Evolutionary conservation across 2,797 vertebrate genomes (phyloP), one percentile per base, ranked within the genome.

Genomic region (Fistularia tabacaria): DNA sequence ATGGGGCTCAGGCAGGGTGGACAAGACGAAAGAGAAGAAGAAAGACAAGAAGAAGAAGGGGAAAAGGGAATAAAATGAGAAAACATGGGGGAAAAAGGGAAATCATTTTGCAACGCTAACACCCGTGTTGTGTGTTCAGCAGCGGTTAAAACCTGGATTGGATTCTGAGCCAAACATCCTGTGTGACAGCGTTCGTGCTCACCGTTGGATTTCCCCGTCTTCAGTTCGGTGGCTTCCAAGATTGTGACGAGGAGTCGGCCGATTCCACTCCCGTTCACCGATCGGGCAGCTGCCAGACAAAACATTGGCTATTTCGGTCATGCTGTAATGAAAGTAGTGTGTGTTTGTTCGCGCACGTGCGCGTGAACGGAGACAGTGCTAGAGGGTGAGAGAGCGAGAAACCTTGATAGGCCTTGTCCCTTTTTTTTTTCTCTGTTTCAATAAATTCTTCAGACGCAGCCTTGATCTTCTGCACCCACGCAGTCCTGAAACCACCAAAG

Each of bases 401-500:
- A 98, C 97, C 94, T 93, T 97, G 96, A 79, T 98, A 98, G n/a
- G 91, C 93, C 56, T 92, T 97, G 62, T 99, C 95, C 25, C 94
- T 90, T 74, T 98, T 98, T 80, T 90, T 96, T 89, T 96, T 97
- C 73, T 99, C 97, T 0, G 92, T 98, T 72, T 97, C 94, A 0
- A 99, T 91, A 72, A 94, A 98, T 49, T 94, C 92, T 76, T 99
- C 97, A 0, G 96, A 98, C 0, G 95, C 94, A 0, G 89, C 91
- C 85, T 99, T 99, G 84, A 99, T 97, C 85, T 98, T 96, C 88
- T 99, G 97, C 59, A 98, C 95, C 97, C 97, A 99, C 36, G 96
- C 90, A 1, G 94, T 98, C 77, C 97, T 99, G 58, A 51, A 62
- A 57, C 49, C 49, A 63, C 50, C 59, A 38, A 64, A n/a, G 43